These are phyloP conservation scores for Xerus rutilus DNA, from an alignment of 2,797 vertebrate species.

Conservation along the genomic window DNA sequence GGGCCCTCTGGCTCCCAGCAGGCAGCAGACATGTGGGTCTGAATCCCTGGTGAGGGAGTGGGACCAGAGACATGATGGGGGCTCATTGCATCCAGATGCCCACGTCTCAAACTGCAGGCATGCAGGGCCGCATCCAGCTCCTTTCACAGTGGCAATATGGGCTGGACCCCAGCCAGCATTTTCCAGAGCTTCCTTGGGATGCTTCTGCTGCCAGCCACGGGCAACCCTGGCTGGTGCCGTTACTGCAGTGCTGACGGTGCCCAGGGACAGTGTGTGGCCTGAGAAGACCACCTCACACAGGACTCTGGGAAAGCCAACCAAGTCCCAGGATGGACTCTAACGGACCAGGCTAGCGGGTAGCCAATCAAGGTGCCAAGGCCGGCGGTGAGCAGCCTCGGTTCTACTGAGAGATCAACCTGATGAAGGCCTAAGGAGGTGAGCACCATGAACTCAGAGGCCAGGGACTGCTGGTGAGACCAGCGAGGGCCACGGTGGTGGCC, in stretches of 20 bases:
- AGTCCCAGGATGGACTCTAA: fast-evolving
- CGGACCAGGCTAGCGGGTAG: not conserved
- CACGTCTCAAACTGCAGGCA: no score
- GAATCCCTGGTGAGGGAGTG: not conserved
- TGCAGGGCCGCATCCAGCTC: not conserved
- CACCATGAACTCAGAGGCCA: no score
- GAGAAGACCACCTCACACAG: no score
- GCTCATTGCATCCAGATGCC: no score
- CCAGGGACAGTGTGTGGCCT: fast-evolving
- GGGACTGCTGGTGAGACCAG: no score
- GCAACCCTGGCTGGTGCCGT: fast-evolving
- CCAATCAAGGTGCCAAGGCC: fast-evolving
- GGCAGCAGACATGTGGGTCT: fast-evolving
- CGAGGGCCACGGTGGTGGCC: no score
- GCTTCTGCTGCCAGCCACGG: fast-evolving
- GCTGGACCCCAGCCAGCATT: no score
- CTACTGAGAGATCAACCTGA: not conserved
- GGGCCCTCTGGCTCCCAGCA: not conserved
- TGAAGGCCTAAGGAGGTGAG: no score
- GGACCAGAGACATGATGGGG: not conserved
- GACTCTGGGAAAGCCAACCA: not conserved
- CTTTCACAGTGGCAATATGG: fast-evolving
- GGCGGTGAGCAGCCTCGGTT: not conserved
- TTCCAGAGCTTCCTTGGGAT: not conserved
- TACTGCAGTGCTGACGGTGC: fast-evolving